A percentile compares a stretch with the other conserved stretches of the same genome.
phyloP scores from a whole-genome alignment of 1,140 invertebrate species.

The Pseudomyrmex cubaensis region DNA sequence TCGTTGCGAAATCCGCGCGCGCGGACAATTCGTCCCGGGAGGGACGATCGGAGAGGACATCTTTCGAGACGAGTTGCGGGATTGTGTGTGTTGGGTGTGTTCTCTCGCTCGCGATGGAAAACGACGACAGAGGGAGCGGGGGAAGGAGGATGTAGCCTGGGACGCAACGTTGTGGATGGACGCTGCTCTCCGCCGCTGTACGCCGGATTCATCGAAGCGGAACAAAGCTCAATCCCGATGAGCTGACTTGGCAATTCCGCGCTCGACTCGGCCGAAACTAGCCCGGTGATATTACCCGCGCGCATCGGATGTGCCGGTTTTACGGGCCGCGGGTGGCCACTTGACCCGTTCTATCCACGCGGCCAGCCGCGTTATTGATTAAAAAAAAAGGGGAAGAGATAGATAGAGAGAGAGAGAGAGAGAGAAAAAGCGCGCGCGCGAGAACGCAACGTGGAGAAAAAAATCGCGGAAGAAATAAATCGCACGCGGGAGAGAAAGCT shows the following conservation, averaged over 20 bases:
- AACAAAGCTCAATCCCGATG: constrained; percentile 78
- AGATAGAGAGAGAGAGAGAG: constrained; percentile 1
- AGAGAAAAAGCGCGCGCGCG: background rate
- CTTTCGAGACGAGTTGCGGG: constrained; percentile 18
- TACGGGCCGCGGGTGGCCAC: constrained; percentile 73
- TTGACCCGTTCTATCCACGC: constrained; percentile 74
- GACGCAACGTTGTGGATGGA: constrained; percentile 41
- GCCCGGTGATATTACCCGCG: constrained; percentile 76
- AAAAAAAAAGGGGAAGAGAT: constrained; percentile 65
- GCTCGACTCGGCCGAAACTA: constrained; percentile 71
- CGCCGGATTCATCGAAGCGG: constrained; percentile 57
- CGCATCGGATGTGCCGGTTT: constrained; percentile 70
- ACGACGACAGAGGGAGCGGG: constrained; percentile 35
- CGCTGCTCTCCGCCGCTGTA: constrained; percentile 43
- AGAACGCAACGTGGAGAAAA: background rate
- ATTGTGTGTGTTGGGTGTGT: constrained; percentile 6
- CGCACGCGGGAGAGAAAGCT: background rate
- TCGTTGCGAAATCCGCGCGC: constrained; percentile 38
- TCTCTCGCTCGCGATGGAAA: background rate
- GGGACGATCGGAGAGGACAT: background rate
- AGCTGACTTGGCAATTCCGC: constrained; percentile 79
- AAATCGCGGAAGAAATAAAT: constrained; percentile 39
- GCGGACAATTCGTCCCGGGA: constrained; percentile 6
- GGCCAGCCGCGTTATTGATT: constrained; percentile 76
- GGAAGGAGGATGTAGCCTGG: constrained; percentile 21